A percentile compares a stretch with the other conserved stretches of the same genome.
phyloP scores from a whole-genome alignment of 2,888 invertebrate species.

The Archips xylosteana region DNA sequence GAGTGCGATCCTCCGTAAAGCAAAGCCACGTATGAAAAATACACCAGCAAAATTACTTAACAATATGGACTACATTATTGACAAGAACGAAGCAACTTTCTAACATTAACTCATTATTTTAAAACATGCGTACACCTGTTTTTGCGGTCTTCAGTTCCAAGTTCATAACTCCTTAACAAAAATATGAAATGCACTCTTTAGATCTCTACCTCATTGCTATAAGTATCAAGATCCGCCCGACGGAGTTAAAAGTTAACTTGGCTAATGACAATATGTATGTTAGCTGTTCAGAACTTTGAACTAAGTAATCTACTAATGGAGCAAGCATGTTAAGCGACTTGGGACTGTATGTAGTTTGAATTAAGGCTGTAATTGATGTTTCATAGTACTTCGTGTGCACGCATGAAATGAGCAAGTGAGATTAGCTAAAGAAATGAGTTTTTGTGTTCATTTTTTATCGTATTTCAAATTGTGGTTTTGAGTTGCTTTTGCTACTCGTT shows the following conservation, averaged over 20 bases:
- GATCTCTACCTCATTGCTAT: background rate
- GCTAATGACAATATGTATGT: slow-evolving; percentile 60
- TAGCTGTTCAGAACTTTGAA: slow-evolving; percentile 59
- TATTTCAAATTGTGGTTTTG: background rate
- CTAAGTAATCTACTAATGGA: slow-evolving; percentile 75
- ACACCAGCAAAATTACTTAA: background rate
- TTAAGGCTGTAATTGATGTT: slow-evolving; percentile 47
- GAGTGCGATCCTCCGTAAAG: no score
- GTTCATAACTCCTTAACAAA: slow-evolving; percentile 33
- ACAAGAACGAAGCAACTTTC: slow-evolving; percentile 50
- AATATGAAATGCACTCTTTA: background rate
- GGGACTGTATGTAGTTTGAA: slow-evolving; percentile 56
- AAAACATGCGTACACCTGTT: slow-evolving; percentile 50
- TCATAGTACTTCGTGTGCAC: background rate
- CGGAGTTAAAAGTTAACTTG: slow-evolving; percentile 37
- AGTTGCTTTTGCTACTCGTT: no score
- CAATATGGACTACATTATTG: slow-evolving; percentile 17
- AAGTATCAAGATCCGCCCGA: slow-evolving; percentile 3
- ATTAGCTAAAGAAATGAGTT: slow-evolving; percentile 11
- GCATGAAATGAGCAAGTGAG: slow-evolving; percentile 13
- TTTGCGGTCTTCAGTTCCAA: slow-evolving; percentile 44
- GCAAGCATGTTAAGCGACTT: slow-evolving; percentile 45
- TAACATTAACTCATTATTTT: slow-evolving; percentile 53
- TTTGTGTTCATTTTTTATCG: background rate
- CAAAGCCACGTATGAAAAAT: background rate